Evolutionary conservation across 2,113 vertebrate species (phyloP), one percentile per base, ranked within the genome.

Genomic region (Rostratula benghalensis): DNA sequence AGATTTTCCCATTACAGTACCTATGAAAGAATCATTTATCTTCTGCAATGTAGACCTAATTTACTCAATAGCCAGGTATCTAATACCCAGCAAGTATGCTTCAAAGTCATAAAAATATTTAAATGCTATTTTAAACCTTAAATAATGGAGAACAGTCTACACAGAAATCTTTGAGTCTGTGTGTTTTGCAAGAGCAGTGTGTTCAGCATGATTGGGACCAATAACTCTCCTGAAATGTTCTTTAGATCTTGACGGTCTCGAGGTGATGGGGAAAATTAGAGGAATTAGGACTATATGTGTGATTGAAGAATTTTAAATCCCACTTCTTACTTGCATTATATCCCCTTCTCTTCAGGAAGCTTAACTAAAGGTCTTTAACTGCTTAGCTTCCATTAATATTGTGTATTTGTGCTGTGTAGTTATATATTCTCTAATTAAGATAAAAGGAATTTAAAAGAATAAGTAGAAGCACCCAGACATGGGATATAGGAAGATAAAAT

Each of bases 251-350:
- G 18, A 61, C 86, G 74, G 45, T 51, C 79, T 80, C 57, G 65
- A 64, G 48, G 63, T 82, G 79, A 61, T 73, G 33, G 73, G 83
- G 45, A 89, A 95, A 89, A 95, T 83, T 69, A 77, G 73, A 90
- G 43, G 27, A 73, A 69, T 95, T 90, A 73, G 48, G 39, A 45
- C 37, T 48, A 6, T 64, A 30, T 21, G 19, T 85, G 57, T 51
- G 48, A 51, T 1, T 82, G 79, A 74, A 83, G 48, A 90, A 69
- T 77, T 80, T 76, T 48, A 76, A 80, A 90, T 83, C 76, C 33
- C 31, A 59, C 35, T 23, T 83, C 43, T 68, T 87, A 83, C 45
- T 65, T 93, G 70, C 20, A 13, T 85, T 69, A 22, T 57, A 73
- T 80, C 35, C 69, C 39, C 50, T 75, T 74, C 37, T 71, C 61